A percentile compares a stretch with the other conserved stretches of the same genome.
phyloP scores from a whole-genome alignment of 2,113 vertebrate genomes.

The Synodontis membranacea region DNA sequence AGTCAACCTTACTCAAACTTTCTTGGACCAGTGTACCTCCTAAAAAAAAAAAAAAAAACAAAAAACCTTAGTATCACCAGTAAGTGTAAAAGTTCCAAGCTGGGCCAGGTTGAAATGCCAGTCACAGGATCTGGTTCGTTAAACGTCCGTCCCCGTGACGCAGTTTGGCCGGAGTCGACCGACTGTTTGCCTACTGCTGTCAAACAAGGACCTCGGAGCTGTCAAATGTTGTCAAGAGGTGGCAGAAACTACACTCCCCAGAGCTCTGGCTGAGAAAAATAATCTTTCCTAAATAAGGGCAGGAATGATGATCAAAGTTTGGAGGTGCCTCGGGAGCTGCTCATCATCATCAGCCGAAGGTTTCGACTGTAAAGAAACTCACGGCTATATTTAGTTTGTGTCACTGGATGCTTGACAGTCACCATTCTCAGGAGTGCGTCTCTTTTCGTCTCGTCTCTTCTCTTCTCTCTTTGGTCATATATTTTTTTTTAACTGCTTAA shows the following conservation, averaged over 20 bases:
- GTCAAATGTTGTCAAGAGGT: constrained; percentile 65
- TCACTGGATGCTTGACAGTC: constrained; percentile 23
- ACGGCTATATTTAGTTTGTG: constrained; percentile 53
- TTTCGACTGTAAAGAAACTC: constrained; percentile 56
- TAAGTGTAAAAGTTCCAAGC: constrained; percentile 27
- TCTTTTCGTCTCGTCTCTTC: neutral
- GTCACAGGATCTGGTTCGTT: constrained; percentile 54
- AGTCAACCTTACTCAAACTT: neutral
- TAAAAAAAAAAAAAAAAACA: neutral
- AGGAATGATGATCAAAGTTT: constrained; percentile 53
- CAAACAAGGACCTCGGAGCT: constrained; percentile 69
- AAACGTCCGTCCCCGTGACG: constrained; percentile 59
- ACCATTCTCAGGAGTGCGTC: constrained; percentile 1
- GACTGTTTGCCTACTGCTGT: constrained; percentile 69
- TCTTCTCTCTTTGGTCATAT: neutral
- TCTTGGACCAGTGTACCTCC: neutral
- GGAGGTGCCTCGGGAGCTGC: constrained; percentile 52
- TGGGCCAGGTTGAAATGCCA: neutral
- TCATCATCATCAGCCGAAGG: constrained; percentile 60
- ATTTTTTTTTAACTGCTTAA: neutral
- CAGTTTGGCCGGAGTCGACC: constrained; percentile 61
- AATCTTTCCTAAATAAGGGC: constrained; percentile 72
- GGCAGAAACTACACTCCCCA: constrained; percentile 68
- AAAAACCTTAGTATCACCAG: constrained; percentile 37
- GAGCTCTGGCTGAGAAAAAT: constrained; percentile 57